A percentile compares a stretch with the other conserved stretches of the same genome.
Conservation (phyloP, 1,140 invertebrate species). For the Drosophila funebris region DNA sequence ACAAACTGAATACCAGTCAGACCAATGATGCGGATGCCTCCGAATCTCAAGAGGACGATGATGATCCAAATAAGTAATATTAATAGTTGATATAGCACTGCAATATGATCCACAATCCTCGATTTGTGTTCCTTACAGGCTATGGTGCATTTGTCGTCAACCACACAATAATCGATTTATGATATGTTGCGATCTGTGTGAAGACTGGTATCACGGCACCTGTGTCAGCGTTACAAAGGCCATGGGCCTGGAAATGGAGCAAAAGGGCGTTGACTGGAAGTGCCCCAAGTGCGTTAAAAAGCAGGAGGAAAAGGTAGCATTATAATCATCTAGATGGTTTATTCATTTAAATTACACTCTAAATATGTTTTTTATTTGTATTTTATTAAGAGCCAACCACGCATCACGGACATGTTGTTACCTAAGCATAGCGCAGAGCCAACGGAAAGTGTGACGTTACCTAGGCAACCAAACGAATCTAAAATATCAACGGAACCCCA, state of each 20-base stretch:
- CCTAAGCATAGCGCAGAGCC: conserved; percentile 4
- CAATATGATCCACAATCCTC: not conserved
- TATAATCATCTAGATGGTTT: not conserved
- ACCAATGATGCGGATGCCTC: conserved; percentile 86
- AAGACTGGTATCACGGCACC: conserved; percentile 98
- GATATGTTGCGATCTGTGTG: conserved; percentile 98
- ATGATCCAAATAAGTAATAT: conserved; percentile 93
- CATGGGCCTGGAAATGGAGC: conserved; percentile 95
- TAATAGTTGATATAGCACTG: no score
- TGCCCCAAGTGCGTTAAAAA: conserved; percentile 92
- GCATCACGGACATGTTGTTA: conserved; percentile 74
- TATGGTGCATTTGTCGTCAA: conserved; percentile 98
- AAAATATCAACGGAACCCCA: conserved; percentile 31
- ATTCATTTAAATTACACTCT: not conserved
- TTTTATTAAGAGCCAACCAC: conserved; percentile 58
- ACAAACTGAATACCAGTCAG: conserved; percentile 45
- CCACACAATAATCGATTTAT: conserved; percentile 98
- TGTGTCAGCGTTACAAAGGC: conserved; percentile 97
- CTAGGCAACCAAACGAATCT: conserved; percentile 35
- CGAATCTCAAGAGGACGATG: conserved; percentile 91
- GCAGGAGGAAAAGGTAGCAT: conserved; percentile 74
- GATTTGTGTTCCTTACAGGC: conserved; percentile 83
- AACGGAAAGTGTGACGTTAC: conserved; percentile 10
- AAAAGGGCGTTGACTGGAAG: conserved; percentile 94
- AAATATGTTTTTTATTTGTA: not conserved